Percentiles rank a stretch among this genome's conserved stretches.
phyloP scores from a whole-genome alignment of 2,113 vertebrate genomes.

The Gymnocephalus cernua region DNA sequence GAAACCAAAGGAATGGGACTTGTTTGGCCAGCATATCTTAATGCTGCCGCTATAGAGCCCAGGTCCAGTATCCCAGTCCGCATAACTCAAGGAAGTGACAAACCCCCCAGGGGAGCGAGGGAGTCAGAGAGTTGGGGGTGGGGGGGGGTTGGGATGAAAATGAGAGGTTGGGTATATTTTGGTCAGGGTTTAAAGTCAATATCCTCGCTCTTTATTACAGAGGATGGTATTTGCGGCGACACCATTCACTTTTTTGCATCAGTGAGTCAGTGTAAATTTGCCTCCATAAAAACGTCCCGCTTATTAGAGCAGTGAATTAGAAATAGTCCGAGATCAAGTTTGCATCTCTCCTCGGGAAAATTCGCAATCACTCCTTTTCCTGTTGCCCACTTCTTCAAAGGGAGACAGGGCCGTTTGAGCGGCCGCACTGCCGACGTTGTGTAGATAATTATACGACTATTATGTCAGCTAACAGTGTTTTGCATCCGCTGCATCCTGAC shows the following conservation, averaged over 20 bases:
- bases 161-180: constrained; percentile 58
- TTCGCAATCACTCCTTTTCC: constrained; percentile 17
- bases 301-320: constrained; percentile 44
- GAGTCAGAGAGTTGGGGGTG: constrained; percentile 30
- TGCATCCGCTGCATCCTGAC: constrained; percentile 67
- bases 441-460: constrained; percentile 70
- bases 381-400: constrained; percentile 47
- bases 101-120: constrained; percentile 57
- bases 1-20: constrained; percentile 78
- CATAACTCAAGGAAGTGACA: constrained; percentile 83
- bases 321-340: constrained; percentile 52
- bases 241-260: constrained; percentile 51
- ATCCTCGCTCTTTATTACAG: constrained; percentile 34
- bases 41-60: constrained; percentile 61
- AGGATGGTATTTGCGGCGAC: constrained; percentile 22
- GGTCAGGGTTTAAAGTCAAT: constrained; percentile 62
- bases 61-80: constrained; percentile 76
- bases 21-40: constrained; percentile 80
- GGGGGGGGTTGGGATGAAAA: constrained; percentile 52
- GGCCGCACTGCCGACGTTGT: constrained; percentile 23
- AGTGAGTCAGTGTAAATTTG: constrained; percentile 24
- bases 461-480: constrained; percentile 61
- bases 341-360: constrained; percentile 5
- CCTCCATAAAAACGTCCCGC: constrained; percentile 24
- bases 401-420: constrained; percentile 22